Percentiles rank a stretch among this genome's conserved stretches.
phyloP scores from a whole-genome alignment of 37 sponge, comb jelly and placozoan species.

The Beroe forskalii region DNA sequence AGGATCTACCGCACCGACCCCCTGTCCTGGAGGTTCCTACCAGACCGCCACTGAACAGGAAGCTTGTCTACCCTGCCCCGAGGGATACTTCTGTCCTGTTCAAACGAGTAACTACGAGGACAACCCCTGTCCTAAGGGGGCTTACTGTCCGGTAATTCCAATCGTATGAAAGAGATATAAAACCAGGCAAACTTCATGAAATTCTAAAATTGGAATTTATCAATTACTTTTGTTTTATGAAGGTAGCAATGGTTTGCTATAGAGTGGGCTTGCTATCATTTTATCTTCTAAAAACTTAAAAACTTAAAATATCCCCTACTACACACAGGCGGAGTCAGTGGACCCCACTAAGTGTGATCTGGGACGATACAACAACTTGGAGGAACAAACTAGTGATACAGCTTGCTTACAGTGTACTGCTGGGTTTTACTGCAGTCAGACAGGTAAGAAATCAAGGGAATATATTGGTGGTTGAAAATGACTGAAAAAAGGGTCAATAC shows the following conservation, averaged over 20 bases:
- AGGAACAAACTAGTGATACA: background rate
- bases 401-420: conserved; percentile 59
- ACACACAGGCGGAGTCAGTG: background rate
- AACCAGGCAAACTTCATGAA: no score
- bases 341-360: conserved; percentile 64
- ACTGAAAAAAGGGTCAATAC: no score
- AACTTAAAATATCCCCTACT: no score
- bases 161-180: background rate
- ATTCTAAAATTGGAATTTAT: no score
- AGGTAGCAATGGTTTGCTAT: background rate
- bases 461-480: no score
- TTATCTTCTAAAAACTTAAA: no score
- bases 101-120: background rate
- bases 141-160: conserved; percentile 60
- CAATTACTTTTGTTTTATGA: background rate
- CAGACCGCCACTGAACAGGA: conserved; percentile 63
- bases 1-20: background rate
- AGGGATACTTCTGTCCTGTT: conserved; percentile 67
- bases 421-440: conserved; percentile 62
- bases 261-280: no score
- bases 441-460: no score
- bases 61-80: conserved; percentile 56
- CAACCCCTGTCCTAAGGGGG: conserved; percentile 65
- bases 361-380: conserved; percentile 16
- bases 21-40: conserved; percentile 58